Evolutionary conservation across 2,113 vertebrate species (phyloP).

Genomic region (Megalops atlanticus): DNA sequence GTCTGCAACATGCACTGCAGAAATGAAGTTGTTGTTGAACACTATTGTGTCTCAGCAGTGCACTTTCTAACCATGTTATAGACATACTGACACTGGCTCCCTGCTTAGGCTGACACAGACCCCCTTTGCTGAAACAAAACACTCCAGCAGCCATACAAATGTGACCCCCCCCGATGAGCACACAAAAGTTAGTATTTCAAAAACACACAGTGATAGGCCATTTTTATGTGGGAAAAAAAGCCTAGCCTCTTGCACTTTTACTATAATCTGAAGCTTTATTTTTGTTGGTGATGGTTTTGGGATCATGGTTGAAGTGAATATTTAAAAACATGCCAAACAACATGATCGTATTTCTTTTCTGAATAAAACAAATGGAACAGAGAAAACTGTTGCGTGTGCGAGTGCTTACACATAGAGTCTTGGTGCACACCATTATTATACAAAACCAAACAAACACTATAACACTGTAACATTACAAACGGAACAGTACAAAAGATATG

Average conservation of each 20-base stretch:
- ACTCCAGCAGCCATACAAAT: constrained; percentile 51
- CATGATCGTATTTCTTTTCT: neutral
- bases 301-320: neutral
- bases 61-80: constrained; percentile 1
- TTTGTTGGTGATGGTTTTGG: neutral
- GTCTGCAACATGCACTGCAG: neutral
- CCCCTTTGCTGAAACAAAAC: constrained; percentile 18
- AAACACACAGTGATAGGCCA: constrained; percentile 19
- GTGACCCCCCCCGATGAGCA: constrained; percentile 35
- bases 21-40: neutral
- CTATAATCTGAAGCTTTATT: neutral
- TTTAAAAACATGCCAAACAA: neutral
- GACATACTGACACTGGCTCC: neutral
- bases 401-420: neutral
- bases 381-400: neutral
- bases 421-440: constrained; percentile 26
- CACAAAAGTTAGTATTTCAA: constrained; percentile 27
- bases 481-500: neutral
- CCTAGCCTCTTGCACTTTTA: neutral
- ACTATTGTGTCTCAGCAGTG: neutral
- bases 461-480: neutral
- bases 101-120: constrained; percentile 9
- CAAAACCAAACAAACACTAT: constrained; percentile 31
- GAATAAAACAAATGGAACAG: too few relatives aligned
- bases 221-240: neutral